Evolutionary conservation across 2,888 invertebrate genomes (phyloP).

Genomic region (Ctenicera cuprea): DNA sequence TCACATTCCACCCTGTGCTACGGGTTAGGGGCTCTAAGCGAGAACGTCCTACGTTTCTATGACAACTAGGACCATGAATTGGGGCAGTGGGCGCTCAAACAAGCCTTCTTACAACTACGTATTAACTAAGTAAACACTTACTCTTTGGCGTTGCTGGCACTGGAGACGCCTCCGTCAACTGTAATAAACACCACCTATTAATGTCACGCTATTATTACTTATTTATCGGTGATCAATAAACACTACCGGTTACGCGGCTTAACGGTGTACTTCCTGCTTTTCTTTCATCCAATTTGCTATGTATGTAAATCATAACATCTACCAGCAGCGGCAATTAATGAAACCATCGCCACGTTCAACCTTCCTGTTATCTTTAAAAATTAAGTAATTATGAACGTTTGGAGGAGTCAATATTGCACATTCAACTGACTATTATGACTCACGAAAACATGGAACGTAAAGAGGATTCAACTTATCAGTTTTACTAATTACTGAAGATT

Average conservation of each 20-base stretch:
- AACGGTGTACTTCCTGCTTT: neutral
- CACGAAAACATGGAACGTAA: no score
- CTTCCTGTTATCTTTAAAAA: neutral
- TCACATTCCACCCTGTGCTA: constrained; percentile 55
- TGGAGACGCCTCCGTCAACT: constrained; percentile 71
- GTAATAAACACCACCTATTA: constrained; percentile 62
- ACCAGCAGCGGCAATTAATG: neutral
- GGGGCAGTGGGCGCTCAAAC: constrained; percentile 53
- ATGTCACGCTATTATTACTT: constrained; percentile 49
- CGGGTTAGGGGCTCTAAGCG: constrained; percentile 52
- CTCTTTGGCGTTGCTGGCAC: constrained; percentile 69
- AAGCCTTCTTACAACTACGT: constrained; percentile 37
- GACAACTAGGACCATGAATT: constrained; percentile 51
- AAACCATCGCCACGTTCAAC: no score
- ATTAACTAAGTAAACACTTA: constrained; percentile 66
- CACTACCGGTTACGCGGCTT: constrained; percentile 15
- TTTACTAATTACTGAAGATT: no score
- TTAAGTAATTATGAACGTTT: no score
- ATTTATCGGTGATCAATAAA: constrained; percentile 51
- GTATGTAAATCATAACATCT: neutral
- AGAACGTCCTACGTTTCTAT: constrained; percentile 54
- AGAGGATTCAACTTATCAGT: no score
- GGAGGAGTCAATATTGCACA: no score
- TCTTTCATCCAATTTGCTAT: neutral
- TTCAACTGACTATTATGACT: no score